Base-by-base conservation (phyloP, 2,113 vertebrate genomes). In the Thryonomys swinderianus region DNA sequence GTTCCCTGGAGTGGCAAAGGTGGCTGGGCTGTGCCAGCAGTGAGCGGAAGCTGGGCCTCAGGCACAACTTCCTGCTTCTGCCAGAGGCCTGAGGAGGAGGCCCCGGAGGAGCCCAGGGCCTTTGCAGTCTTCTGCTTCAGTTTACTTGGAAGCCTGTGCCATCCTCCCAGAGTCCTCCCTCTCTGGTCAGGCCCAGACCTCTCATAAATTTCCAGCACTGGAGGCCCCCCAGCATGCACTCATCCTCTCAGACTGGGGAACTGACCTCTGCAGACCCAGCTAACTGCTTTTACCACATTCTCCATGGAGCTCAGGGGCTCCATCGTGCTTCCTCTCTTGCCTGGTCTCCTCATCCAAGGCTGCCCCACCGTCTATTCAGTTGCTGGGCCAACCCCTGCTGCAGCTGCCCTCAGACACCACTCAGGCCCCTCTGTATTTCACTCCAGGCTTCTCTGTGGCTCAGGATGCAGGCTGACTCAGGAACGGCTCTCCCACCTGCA, bases 41-140 rank as follows among this genome's bases (percentile, higher is more conserved):
- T 59, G 3, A 7, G 80, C 61, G 67, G 94, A 95, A 96, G 90
- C 73, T 4, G 48, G 87, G 66, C 71, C 42, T 87, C n/a, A 3
- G 20, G 73, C 96, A 48, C 48, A 4, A 64, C 88, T 97, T 97
- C 95, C 96, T 96, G 85, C 76, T 37, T 90, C 55, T 55, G 82
- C 23, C 59, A 45, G 45, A 45, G 78, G 73, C 91, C 80, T 0
- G 1, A 51, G 11, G 64, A 48, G 32, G 69, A 69, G 55, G 73
- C 34, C 21, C 14, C 42, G 14, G 62, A 57, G 74, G 14, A 62
- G 48, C 30, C 5, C 42, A n/a, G 32, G 67, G 6, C 53, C 1
- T 0, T 21, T 14, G 3, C 0, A 3, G 9, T 30, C 62, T 48
- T n/a, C 32, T 1, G 12, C 25, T 53, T 20, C 25, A 32, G 7